Evolutionary conservation across 2,888 invertebrate species (phyloP).

Genomic region (Clitarchus hookeri): DNA sequence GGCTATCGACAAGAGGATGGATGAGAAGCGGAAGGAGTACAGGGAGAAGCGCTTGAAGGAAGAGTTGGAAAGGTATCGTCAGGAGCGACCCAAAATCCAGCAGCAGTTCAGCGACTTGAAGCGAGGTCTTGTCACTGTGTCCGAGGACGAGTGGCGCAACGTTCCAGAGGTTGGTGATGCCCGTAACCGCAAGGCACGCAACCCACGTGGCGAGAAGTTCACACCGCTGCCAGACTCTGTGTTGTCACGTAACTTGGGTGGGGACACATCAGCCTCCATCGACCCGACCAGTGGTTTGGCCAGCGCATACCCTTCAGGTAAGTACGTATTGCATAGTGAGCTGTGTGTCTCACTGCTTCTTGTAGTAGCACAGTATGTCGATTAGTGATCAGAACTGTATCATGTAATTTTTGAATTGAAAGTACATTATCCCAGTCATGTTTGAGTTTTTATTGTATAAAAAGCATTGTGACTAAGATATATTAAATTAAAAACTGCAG

Average conservation of each 20-base stretch:
- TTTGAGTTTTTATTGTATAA: too few relatives aligned
- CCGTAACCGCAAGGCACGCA: conserved; percentile 93
- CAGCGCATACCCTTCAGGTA: conserved; percentile 80
- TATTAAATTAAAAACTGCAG: too few relatives aligned
- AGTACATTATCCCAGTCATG: too few relatives aligned
- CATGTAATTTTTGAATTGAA: too few relatives aligned
- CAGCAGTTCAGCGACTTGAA: conserved; percentile 99
- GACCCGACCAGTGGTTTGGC: conserved; percentile 86
- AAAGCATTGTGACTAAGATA: too few relatives aligned
- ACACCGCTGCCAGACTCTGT: conserved; percentile 98
- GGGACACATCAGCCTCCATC: conserved; percentile 75
- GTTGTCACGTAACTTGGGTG: conserved; percentile 81
- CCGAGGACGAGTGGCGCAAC: conserved; percentile 94
- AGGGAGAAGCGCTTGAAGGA: conserved; percentile 85
- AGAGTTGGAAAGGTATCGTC: conserved; percentile 96
- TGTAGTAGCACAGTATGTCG: too few relatives aligned
- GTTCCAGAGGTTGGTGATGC: conserved; percentile 99
- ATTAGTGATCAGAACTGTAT: too few relatives aligned
- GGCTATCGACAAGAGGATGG: conserved; percentile 98
- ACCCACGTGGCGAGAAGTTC: conserved; percentile 93
- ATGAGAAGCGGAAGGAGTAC: conserved; percentile 97
- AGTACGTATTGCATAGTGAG: not conserved
- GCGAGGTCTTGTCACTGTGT: conserved; percentile 78
- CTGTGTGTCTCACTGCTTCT: too few relatives aligned
- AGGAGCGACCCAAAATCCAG: conserved; percentile 98